Percentiles rank a stretch among this genome's conserved stretches.
Conservation (phyloP, 1,140 invertebrate species). For the Mamestra configurata region DNA sequence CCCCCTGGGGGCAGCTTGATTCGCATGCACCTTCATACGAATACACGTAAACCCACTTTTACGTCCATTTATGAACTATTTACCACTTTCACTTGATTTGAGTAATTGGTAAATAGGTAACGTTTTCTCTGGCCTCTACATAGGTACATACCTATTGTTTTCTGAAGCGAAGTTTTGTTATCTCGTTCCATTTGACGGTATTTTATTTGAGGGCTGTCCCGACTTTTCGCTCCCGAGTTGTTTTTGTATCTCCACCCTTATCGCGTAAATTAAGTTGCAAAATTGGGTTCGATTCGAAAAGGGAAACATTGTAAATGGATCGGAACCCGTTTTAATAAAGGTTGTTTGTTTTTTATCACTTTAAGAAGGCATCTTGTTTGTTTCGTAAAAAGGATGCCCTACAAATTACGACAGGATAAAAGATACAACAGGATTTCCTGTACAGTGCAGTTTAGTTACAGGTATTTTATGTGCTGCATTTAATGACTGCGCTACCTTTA, state of each 20-base stretch:
- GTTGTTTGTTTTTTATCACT: conserved; percentile 7
- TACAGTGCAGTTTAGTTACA: not conserved
- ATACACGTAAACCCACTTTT: conserved; percentile 65
- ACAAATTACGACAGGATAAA: not conserved
- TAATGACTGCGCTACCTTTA: no score
- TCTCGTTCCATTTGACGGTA: conserved; percentile 7
- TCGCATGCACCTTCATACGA: conserved; percentile 48
- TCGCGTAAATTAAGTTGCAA: not conserved
- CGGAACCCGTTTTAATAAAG: conserved; percentile 17
- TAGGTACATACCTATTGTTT: conserved; percentile 1
- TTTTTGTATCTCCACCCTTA: conserved; percentile 1
- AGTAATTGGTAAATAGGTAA: conserved; percentile 28
- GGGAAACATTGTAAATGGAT: not conserved
- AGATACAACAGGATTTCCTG: not conserved
- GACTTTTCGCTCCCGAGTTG: conserved; percentile 17
- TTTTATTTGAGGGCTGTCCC: not conserved
- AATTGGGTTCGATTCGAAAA: conserved; percentile 17
- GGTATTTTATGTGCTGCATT: no score
- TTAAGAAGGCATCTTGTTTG: not conserved
- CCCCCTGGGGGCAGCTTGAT: conserved; percentile 59
- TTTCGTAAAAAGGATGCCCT: not conserved
- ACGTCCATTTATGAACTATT: conserved; percentile 58
- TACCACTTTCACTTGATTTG: conserved; percentile 59
- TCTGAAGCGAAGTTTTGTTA: conserved; percentile 1
- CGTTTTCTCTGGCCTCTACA: not conserved